phyloP scores from a whole-genome alignment of 2,888 invertebrate species.

The Tethea ocularis region DNA sequence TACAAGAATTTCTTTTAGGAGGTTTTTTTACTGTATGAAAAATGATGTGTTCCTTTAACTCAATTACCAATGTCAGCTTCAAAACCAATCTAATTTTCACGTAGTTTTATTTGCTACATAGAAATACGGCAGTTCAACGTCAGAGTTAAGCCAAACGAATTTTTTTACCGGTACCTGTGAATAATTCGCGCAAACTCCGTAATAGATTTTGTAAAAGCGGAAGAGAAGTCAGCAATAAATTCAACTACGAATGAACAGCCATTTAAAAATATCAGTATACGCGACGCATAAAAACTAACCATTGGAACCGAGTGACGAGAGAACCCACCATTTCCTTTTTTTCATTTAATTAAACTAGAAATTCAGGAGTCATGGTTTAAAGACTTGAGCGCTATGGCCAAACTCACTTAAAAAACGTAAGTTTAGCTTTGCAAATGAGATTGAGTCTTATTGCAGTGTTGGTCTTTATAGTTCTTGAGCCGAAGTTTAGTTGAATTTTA shows the following conservation, averaged over 20 bases:
- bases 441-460: conserved; percentile 54
- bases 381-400: conserved; percentile 45
- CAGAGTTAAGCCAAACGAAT: conserved; percentile 40
- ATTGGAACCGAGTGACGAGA: conserved; percentile 59
- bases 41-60: no score
- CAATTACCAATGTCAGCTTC: not conserved
- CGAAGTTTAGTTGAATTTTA: conserved; percentile 14
- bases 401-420: conserved; percentile 57
- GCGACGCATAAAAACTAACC: conserved; percentile 62
- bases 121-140: conserved; percentile 43
- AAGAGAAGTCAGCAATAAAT: conserved; percentile 69
- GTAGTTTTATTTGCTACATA: not conserved
- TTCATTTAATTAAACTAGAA: conserved; percentile 79
- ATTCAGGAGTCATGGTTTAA: conserved; percentile 62
- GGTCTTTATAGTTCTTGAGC: conserved; percentile 38
- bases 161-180: conserved; percentile 64
- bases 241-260: conserved; percentile 46
- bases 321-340: conserved; percentile 73
- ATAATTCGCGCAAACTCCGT: conserved; percentile 62
- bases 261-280: conserved; percentile 55
- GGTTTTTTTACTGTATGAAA: no score
- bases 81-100: not conserved
- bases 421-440: conserved; percentile 68
- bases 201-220: conserved; percentile 72
- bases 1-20: no score